phyloP scores from a whole-genome alignment of 2,797 vertebrate genomes.

The Xenopus petersii region DNA sequence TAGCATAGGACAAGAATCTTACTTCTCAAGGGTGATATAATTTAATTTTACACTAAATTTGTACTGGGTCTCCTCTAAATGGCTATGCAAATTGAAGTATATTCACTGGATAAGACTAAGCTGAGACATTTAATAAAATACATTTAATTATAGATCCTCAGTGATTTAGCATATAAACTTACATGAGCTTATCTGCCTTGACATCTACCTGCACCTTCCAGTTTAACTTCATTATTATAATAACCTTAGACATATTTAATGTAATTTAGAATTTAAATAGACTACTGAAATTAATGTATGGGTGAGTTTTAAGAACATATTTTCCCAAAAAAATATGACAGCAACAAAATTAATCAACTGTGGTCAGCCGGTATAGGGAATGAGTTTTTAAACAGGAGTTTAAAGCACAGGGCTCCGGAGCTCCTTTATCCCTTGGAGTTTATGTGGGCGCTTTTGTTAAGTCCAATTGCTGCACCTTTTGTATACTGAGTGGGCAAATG shows the following conservation, averaged over 20 bases:
- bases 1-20: constrained; percentile 36
- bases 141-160: constrained; percentile 41
- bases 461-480: too few relatives aligned
- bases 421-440: too few relatives aligned
- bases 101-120: constrained; percentile 33
- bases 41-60: constrained; percentile 49
- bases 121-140: constrained; percentile 47
- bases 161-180: constrained; percentile 47
- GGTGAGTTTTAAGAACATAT: neutral
- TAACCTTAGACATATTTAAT: constrained; percentile 36
- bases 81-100: constrained; percentile 49
- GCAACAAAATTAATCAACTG: too few relatives aligned
- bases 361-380: too few relatives aligned
- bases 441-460: too few relatives aligned
- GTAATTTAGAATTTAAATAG: constrained; percentile 35
- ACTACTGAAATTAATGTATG: constrained; percentile 22
- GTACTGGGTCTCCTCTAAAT: constrained; percentile 46
- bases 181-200: constrained; percentile 41
- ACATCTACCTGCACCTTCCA: constrained; percentile 45
- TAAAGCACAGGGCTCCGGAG: too few relatives aligned
- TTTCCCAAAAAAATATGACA: constrained; percentile 8
- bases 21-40: constrained; percentile 47
- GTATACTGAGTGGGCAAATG: too few relatives aligned
- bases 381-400: too few relatives aligned
- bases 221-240: constrained; percentile 45